A percentile compares a stretch with the other conserved stretches of the same genome.
These are phyloP conservation scores for Chiroxiphia lanceolata DNA, from an alignment of 2,797 vertebrate genomes.

Conservation along the genomic window DNA sequence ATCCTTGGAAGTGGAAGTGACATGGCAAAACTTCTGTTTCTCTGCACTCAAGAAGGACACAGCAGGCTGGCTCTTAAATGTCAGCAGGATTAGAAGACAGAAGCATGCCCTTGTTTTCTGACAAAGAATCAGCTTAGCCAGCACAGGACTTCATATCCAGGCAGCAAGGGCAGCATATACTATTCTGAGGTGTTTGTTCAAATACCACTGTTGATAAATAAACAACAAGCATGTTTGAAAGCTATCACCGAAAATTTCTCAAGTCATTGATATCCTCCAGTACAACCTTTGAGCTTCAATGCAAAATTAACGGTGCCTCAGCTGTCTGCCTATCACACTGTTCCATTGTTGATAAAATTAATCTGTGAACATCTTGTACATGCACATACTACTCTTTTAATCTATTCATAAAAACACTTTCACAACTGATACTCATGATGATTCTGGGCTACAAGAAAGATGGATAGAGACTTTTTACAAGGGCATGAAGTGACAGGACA, in stretches of 20 bases:
- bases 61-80: not conserved
- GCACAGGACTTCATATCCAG: not conserved
- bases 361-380: not conserved
- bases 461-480: not conserved
- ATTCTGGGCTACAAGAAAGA: not conserved
- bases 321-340: not conserved
- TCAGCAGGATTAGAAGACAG: not conserved
- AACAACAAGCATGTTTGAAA: not conserved
- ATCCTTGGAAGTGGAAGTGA: not conserved
- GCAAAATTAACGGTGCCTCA: not conserved
- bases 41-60: not conserved
- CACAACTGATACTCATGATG: not conserved
- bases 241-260: not conserved
- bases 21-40: not conserved
- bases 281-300: not conserved
- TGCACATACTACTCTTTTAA: not conserved
- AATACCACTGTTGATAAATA: not conserved
- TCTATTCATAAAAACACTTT: not conserved
- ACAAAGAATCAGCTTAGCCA: not conserved
- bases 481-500: not conserved
- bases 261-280: not conserved
- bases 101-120: not conserved
- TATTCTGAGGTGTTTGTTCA: not conserved
- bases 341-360: not conserved
- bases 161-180: not conserved